Evolutionary conservation across 2,797 vertebrate genomes (phyloP).

Genomic region (Spinus pinus): DNA sequence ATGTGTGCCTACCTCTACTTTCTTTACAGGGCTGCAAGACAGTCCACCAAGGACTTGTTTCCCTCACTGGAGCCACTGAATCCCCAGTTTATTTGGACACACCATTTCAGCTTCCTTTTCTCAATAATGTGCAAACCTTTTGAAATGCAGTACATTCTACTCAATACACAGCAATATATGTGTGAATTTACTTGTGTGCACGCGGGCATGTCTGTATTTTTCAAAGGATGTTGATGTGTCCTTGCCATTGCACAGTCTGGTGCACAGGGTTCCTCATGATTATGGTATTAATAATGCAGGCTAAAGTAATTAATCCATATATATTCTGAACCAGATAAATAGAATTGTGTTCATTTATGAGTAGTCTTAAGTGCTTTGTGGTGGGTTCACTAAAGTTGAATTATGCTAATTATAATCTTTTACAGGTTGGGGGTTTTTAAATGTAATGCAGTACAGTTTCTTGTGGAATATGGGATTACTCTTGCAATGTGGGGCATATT

Average conservation of each 20-base stretch:
- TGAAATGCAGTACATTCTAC: background rate
- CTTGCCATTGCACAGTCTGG: background rate
- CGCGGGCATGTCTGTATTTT: fast-evolving
- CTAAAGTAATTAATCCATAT: background rate
- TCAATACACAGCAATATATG: no score
- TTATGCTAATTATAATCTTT: background rate
- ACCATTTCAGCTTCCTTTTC: background rate
- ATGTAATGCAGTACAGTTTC: background rate
- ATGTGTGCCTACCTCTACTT: background rate
- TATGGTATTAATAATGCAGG: background rate
- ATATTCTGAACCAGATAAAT: background rate
- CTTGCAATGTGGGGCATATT: background rate
- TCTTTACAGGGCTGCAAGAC: background rate
- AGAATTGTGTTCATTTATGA: background rate
- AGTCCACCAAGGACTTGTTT: background rate
- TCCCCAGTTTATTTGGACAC: background rate
- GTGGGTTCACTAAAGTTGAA: background rate
- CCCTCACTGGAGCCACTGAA: background rate
- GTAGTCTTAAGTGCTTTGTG: background rate
- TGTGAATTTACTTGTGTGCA: background rate
- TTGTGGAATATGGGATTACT: background rate
- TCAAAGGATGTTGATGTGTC: background rate
- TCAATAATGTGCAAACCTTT: background rate
- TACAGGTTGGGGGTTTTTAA: background rate
- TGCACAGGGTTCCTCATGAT: background rate